phyloP scores from a whole-genome alignment of 2,113 vertebrate genomes.

The Abramis brama region DNA sequence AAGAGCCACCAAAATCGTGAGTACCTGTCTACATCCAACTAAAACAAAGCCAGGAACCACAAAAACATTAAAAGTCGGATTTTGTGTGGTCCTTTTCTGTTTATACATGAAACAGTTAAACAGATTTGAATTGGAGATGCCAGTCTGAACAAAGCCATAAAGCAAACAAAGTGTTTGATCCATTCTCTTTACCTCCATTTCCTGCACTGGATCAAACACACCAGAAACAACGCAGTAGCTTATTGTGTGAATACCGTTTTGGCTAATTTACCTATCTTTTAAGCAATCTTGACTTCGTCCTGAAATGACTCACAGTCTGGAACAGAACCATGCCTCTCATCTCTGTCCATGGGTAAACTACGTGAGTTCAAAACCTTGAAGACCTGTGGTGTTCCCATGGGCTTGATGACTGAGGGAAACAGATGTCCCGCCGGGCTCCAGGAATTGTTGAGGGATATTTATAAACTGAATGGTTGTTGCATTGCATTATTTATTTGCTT shows the following conservation, averaged over 20 bases:
- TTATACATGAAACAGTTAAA: neutral
- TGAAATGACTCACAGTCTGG: slow-evolving; percentile 31
- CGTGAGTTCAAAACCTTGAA: slow-evolving; percentile 40
- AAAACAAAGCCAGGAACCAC: neutral
- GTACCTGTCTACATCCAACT: slow-evolving; percentile 54
- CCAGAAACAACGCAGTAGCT: slow-evolving; percentile 1
- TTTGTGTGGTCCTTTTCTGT: neutral
- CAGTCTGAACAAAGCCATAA: neutral
- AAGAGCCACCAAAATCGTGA: slow-evolving; percentile 91
- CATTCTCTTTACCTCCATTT: neutral
- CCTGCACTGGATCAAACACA: neutral
- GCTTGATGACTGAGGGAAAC: slow-evolving; percentile 50
- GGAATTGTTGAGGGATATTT: slow-evolving; percentile 58
- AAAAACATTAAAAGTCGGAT: neutral
- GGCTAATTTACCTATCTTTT: slow-evolving; percentile 11
- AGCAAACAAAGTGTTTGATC: no score
- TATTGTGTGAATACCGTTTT: slow-evolving; percentile 18
- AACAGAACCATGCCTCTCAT: slow-evolving; percentile 39
- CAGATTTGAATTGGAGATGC: neutral
- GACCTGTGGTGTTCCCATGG: slow-evolving; percentile 43
- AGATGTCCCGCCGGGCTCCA: slow-evolving; percentile 50
- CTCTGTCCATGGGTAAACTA: slow-evolving; percentile 28
- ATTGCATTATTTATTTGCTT: slow-evolving; percentile 49
- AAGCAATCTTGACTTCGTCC: neutral
- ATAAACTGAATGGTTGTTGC: slow-evolving; percentile 56